These are phyloP conservation scores for Netelia inedita DNA, from an alignment of 2,888 invertebrate species.

Conservation along the genomic window DNA sequence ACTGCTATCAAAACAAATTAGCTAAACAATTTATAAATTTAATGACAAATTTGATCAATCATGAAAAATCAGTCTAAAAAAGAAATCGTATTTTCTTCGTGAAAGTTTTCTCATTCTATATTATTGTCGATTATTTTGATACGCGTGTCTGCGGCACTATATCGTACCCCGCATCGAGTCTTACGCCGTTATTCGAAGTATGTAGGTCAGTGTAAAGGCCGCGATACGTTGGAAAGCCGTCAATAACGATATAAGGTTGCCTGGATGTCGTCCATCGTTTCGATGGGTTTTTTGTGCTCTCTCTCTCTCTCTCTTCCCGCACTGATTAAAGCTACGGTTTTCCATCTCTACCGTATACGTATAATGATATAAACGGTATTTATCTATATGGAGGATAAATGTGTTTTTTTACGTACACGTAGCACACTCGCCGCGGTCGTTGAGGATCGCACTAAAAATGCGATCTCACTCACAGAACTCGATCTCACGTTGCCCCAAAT, in stretches of 20 bases:
- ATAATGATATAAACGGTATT: background rate
- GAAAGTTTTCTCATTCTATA: background rate
- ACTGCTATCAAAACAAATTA: too few species aligned
- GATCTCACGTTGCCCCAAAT: background rate
- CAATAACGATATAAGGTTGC: conserved; percentile 65
- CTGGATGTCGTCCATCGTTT: conserved; percentile 9
- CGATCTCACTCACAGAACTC: background rate
- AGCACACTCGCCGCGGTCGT: background rate
- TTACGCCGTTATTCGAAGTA: conserved; percentile 76
- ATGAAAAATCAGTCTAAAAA: background rate
- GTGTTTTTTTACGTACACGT: background rate
- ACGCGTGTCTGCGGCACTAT: background rate
- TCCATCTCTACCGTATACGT: conserved; percentile 26
- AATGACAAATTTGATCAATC: too few species aligned
- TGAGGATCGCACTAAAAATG: background rate
- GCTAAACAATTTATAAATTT: too few species aligned
- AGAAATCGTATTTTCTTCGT: background rate
- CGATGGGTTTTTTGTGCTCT: conserved; percentile 18
- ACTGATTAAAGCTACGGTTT: conserved; percentile 39
- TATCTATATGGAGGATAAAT: background rate
- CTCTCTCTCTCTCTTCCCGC: conserved; percentile 12
- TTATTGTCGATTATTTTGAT: background rate
- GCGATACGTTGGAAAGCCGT: conserved; percentile 79
- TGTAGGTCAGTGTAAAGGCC: conserved; percentile 84
- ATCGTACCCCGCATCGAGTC: conserved; percentile 23